Base-by-base conservation (phyloP, 92 coral and sea anemone genomes). In the Parazoanthus darwini region DNA sequence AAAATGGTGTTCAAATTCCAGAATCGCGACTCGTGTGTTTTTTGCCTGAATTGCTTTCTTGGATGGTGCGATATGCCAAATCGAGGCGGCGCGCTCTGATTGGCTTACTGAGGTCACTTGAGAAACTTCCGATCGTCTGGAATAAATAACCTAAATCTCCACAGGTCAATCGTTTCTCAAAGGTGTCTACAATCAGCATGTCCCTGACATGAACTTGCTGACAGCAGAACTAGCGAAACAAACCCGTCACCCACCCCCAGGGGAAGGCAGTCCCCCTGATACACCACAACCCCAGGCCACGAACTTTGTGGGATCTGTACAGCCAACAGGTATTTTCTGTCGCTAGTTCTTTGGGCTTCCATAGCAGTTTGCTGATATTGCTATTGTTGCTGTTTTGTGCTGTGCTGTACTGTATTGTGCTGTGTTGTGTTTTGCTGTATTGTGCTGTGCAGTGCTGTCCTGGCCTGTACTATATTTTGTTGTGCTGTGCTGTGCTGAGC, bases 231-330 rank as follows among this genome's bases (percentile, higher is more conserved):
- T 97, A 65, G 99, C 98, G 14, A 85, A 94, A 65, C 97, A 95
- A 51, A 92, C 98, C 89, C 98, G 99, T 85, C 98, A 95, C 71
- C 98, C 98, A 77, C 96, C 98, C 93, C 98, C 98, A 74, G 98
- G 96, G 59, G 94, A 91, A 68, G 91, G 89, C 37, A 95, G 94
- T 85, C 92, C 87, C 1, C 86, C 93, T 6, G 96, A 93, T 72
- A 93, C 98, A 79, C 96, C 96, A 33, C 88, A 88, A 42, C 43
- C 77, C 59, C 79, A 50, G 35, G 23, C 83, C 25, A 77, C 75
- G 6, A 35, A 29, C 46, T 74, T 38, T 37, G 87, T 80, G 46
- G 70, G 73, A 35, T 23, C 90, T 58, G 48, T 80, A 23, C 85
- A 86, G 39, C 37, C 37, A 8, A 20, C 86, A 75, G 94, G 92